A percentile compares a stretch with the other conserved stretches of the same genome.
phyloP scores from a whole-genome alignment of 2,113 vertebrate species.

The Mus musculus region GRCm39 chr2:113028501-113029000 shows the following conservation, averaged over 20 bases:
- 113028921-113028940: background rate
- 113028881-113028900: background rate
- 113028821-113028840: background rate
- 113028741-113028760: background rate
- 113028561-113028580: background rate
- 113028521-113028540: background rate
- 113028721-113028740: background rate
- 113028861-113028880: background rate
- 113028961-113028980: background rate
- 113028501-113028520: background rate
- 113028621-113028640: background rate
- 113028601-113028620: background rate
- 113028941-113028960: background rate
- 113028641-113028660: background rate
- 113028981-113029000: background rate
- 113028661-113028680: too few species aligned
- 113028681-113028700: background rate
- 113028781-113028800: background rate
- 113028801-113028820: background rate
- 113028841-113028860: background rate
- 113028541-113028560: background rate
- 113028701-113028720: background rate
- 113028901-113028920: background rate
- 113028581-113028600: background rate
- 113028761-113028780: background rate